Conservation (phyloP, 2,888 invertebrate genomes). For the Noctua pronuba region DNA sequence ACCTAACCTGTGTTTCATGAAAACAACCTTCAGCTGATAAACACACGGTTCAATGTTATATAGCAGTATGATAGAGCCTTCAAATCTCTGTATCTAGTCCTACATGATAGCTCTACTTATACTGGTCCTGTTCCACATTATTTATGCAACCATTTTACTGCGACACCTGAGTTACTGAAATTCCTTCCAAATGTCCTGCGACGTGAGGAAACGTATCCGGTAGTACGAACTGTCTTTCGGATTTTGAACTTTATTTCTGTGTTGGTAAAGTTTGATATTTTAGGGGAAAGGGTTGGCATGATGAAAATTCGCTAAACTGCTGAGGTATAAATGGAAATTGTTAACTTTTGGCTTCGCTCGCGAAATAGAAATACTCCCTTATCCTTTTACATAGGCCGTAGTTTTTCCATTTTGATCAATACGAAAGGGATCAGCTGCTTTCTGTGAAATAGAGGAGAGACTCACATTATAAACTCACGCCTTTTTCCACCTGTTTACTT, state of each 20-base stretch:
- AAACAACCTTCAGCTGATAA: not conserved
- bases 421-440: not conserved
- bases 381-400: not conserved
- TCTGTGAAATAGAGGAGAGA: not conserved
- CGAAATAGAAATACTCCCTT: constrained; percentile 3
- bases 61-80: constrained; percentile 5
- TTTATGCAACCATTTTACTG: constrained; percentile 41
- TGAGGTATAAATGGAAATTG: constrained; percentile 13
- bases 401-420: constrained; percentile 1
- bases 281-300: constrained; percentile 3
- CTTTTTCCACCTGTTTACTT: no score
- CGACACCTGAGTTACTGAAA: constrained; percentile 49
- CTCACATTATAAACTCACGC: no score
- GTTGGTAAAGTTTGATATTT: not conserved
- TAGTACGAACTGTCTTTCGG: not conserved
- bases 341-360: not conserved
- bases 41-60: not conserved
- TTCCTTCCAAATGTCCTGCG: constrained; percentile 38
- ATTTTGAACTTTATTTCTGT: constrained; percentile 28
- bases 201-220: constrained; percentile 34
- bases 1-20: not conserved
- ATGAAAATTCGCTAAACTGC: constrained; percentile 7
- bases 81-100: constrained; percentile 12
- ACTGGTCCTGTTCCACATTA: constrained; percentile 41
- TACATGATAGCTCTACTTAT: constrained; percentile 33